Evolutionary conservation across 2,888 invertebrate species (phyloP), one percentile per base, ranked within the genome.

Genomic region (Stenodema calcarata): DNA sequence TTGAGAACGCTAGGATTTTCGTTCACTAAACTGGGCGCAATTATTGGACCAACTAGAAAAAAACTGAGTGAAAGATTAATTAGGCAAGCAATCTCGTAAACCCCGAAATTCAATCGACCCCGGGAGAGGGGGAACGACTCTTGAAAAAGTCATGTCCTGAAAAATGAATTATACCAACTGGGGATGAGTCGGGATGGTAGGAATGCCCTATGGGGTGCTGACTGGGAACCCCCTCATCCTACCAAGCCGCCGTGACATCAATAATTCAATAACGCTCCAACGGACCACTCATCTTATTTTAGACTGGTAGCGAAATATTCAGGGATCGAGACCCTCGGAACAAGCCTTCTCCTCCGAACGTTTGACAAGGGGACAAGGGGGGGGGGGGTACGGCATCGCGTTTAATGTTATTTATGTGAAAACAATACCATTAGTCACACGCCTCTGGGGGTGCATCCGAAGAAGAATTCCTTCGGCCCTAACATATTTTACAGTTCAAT

Each of bases 71-170:
- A 0, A 1, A 23, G 23, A 62, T 62, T 23, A 62, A 62, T 27
- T 7, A 54, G 18, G 16, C 54, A 54, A 7, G 54, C 54, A 54
- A 54, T n/a, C 73, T 75, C 35, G 73, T 28, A 70, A 75, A 30
- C 73, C 4, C 62, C 35, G 73, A 16, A 75, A 75, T 75, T 75
- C 35, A 75, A 75, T 75, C 73, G 41, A 28, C 28, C 73, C 14
- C 16, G 35, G 73, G 14, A 18, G 73, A 75, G 73, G 73, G 73
- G 41, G 73, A 11, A 7, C 16, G 12, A 16, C 41, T 75, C 35
- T 75, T 75, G 35, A 75, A 75, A 75, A 75, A 75, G 73, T 75
- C 73, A 75, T 75, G 73, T 18, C 16, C 18, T 75, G 73, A 75
- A 75, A 75, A 75, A 75, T 75, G 73, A 75, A 75, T 75, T 75